These are phyloP conservation scores for Crenuchus spilurus DNA, from an alignment of 2,797 vertebrate genomes.

Conservation along the genomic window DNA sequence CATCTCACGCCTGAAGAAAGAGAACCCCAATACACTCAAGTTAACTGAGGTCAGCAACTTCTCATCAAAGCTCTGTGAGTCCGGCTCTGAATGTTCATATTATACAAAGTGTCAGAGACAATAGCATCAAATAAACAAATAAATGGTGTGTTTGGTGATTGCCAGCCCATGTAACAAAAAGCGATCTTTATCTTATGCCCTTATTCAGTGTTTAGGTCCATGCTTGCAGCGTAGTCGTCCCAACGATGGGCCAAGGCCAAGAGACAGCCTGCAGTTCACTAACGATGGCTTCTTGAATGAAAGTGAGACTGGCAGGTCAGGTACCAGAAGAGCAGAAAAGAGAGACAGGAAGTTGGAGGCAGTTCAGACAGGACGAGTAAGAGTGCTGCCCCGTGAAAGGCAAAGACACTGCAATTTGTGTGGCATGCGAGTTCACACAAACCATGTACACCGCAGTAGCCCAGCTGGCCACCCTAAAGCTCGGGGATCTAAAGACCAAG, in stretches of 20 bases:
- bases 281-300: slow-evolving; percentile 78
- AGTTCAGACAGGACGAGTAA: slow-evolving; percentile 59
- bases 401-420: slow-evolving; percentile 72
- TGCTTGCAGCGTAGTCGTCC: slow-evolving; percentile 65
- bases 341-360: slow-evolving; percentile 62
- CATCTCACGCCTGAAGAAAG: slow-evolving; percentile 74
- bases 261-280: slow-evolving; percentile 77
- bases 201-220: slow-evolving; percentile 73
- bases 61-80: slow-evolving; percentile 63
- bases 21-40: slow-evolving; percentile 68
- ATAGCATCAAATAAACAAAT: background rate
- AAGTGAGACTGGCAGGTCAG: slow-evolving; percentile 61
- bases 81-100: slow-evolving; percentile 53
- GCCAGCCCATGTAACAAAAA: background rate
- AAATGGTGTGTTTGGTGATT: slow-evolving; percentile 36
- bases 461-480: slow-evolving; percentile 55
- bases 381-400: slow-evolving; percentile 67
- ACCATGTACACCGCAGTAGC: slow-evolving; percentile 70
- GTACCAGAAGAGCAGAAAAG: slow-evolving; percentile 58
- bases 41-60: slow-evolving; percentile 73
- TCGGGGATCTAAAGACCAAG: slow-evolving; percentile 52
- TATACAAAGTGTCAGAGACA: slow-evolving; percentile 29
- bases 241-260: slow-evolving; percentile 62
- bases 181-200: slow-evolving; percentile 44
- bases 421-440: slow-evolving; percentile 62